Conservation (phyloP, 2,888 invertebrate genomes). For the Pelosia muscerda region DNA sequence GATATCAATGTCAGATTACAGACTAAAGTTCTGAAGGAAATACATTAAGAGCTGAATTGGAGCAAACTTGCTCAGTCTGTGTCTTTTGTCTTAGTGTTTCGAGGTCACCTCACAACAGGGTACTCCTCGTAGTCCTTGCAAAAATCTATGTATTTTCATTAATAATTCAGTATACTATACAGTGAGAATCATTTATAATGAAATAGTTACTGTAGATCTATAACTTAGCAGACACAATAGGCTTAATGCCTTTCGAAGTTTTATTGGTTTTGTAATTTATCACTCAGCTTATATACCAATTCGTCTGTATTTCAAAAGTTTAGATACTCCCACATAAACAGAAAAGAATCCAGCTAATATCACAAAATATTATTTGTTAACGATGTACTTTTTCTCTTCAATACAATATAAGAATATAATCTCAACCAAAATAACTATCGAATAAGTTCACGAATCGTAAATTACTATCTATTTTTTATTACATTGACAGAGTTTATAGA, state of each 20-base stretch:
- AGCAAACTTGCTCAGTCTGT: not conserved
- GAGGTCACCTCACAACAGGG: not conserved
- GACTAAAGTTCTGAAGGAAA: not conserved
- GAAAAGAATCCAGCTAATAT: not conserved
- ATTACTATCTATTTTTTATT: constrained; percentile 40
- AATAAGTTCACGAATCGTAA: constrained; percentile 7
- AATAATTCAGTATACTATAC: not conserved
- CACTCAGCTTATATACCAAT: not conserved
- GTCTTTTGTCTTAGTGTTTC: not conserved
- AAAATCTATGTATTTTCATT: not conserved
- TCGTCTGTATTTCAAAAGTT: not conserved
- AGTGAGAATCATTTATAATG: not conserved
- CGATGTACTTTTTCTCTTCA: not conserved
- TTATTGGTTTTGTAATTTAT: too few relatives aligned
- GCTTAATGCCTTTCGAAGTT: too few relatives aligned
- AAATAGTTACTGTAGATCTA: not conserved
- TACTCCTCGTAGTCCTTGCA: not conserved
- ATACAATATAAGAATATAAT: constrained; percentile 2
- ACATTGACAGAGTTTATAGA: constrained; percentile 40
- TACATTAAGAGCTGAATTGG: not conserved
- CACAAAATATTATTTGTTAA: not conserved
- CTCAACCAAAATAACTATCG: not conserved
- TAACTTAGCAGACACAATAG: too few relatives aligned
- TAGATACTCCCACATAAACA: not conserved
- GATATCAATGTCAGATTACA: not conserved